Conservation (phyloP, 2,888 invertebrate species). For the Acrobasis consociella region DNA sequence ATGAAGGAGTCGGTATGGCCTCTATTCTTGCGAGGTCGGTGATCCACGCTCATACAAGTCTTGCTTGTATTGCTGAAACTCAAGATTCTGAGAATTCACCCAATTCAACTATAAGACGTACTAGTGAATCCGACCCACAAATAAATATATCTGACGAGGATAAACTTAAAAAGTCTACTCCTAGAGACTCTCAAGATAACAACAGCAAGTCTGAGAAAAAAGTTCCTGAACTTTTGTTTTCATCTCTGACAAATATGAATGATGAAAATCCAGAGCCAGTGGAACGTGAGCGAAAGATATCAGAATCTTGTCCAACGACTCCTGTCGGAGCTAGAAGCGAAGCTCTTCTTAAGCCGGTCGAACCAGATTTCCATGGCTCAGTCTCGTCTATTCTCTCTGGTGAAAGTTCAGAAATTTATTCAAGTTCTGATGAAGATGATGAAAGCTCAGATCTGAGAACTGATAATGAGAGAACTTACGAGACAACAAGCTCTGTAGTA, state of each 20-base stretch:
- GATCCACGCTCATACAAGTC: conserved; percentile 81
- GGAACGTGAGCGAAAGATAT: conserved; percentile 55
- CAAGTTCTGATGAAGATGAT: conserved; percentile 72
- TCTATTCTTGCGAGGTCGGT: conserved; percentile 86
- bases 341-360: conserved; percentile 65
- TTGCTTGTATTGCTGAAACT: conserved; percentile 82
- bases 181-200: conserved; percentile 32
- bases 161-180: conserved; percentile 32
- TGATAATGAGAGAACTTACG: conserved; percentile 69
- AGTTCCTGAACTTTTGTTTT: conserved; percentile 62
- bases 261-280: conserved; percentile 37
- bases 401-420: conserved; percentile 72
- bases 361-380: conserved; percentile 66
- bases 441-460: conserved; percentile 76
- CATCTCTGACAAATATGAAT: conserved; percentile 67
- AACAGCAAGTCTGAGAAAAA: conserved; percentile 31
- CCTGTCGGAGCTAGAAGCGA: conserved; percentile 63
- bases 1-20: conserved; percentile 84
- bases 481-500: conserved; percentile 83
- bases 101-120: conserved; percentile 61
- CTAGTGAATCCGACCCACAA: conserved; percentile 71
- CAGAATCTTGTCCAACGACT: conserved; percentile 74
- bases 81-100: conserved; percentile 77
- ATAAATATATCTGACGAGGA: conserved; percentile 58
- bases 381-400: conserved; percentile 70